Conservation (phyloP, 2,797 vertebrate genomes). For the Enteromius treurensis region DNA sequence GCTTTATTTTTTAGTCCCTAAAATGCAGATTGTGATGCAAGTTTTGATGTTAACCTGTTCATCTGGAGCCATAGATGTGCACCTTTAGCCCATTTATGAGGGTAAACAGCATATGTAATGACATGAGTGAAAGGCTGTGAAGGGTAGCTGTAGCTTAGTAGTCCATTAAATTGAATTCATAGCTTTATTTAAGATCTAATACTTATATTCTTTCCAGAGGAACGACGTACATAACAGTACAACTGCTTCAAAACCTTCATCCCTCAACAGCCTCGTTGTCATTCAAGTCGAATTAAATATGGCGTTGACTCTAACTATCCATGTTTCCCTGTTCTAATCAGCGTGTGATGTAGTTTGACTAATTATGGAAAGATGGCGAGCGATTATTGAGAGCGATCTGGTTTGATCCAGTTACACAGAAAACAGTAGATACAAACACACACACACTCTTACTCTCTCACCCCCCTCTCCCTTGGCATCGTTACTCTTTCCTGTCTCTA, state of each 20-base stretch:
- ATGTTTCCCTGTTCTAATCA: conserved; percentile 7
- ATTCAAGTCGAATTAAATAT: conserved; percentile 29
- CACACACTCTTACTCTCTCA: conserved; percentile 27
- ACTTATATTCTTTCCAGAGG: not conserved
- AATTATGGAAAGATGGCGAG: conserved; percentile 62
- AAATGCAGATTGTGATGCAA: not conserved
- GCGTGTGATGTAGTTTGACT: conserved; percentile 54
- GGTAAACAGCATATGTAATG: not conserved
- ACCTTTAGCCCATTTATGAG: not conserved
- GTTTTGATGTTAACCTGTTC: not conserved
- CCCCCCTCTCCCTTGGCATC: conserved; percentile 52
- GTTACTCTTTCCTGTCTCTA: conserved; percentile 64
- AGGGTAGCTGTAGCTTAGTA: not conserved
- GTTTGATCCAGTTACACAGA: conserved; percentile 65
- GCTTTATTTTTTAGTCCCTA: not conserved
- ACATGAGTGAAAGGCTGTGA: not conserved
- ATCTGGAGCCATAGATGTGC: not conserved
- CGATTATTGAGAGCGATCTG: conserved; percentile 61
- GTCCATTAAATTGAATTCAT: not conserved
- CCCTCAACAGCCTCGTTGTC: conserved; percentile 14
- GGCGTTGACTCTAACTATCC: not conserved
- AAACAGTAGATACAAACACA: conserved; percentile 57
- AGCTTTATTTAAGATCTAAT: not conserved
- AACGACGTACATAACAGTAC: not conserved
- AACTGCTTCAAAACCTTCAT: not conserved